Base-by-base conservation (phyloP, 1,140 invertebrate species). In the Aphelinus atriplicis region DNA sequence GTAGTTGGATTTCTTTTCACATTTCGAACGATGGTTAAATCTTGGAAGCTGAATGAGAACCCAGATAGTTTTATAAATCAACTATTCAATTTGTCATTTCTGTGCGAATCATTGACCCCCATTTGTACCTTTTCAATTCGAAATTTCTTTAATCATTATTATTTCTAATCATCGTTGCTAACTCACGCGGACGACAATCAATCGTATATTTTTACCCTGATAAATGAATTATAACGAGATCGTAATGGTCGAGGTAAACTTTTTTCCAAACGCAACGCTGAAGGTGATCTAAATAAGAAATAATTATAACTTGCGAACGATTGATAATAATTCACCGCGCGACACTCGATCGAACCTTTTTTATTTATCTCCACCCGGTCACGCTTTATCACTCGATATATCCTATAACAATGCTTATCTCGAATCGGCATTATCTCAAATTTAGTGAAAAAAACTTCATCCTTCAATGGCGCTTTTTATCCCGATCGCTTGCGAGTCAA, bases 141-240 rank as follows among this genome's bases (percentile, higher is more conserved):
- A 26, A 26, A 26, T 26, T 26, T 26, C 26, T 26, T 56, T 45
- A 67, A 57, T 67, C 56, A 67, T 68, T 68, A 7, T 45, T 43
- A 66, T 68, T 58, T 47, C n/a, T 7, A 47, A 46, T 26, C 47
- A 43, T 70, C 6, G 6, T 3, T 61, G 60, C 1, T 7, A 10
- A 51, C 4, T 3, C 46, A 48, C 26, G 48, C 50, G 47, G 42
- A 70, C 6, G 48, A 51, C 57, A 42, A 51, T 60, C 60, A 61
- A 61, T 56, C 9, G 10, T 57, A 60, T 60, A 48, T 70, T 57
- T 43, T 45, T 58, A 68, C 7, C 2, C 51, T 55, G 65, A 67
- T 42, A 46, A 67, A 67, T 56, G 51, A 67, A 67, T 67, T 67
- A 51, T 70, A 56, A 48, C 60, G 7, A 70, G 5, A 69, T 42